Evolutionary conservation across 2,113 vertebrate species (phyloP), one percentile per base, ranked within the genome.

Genomic region (Canis aureus): DNA sequence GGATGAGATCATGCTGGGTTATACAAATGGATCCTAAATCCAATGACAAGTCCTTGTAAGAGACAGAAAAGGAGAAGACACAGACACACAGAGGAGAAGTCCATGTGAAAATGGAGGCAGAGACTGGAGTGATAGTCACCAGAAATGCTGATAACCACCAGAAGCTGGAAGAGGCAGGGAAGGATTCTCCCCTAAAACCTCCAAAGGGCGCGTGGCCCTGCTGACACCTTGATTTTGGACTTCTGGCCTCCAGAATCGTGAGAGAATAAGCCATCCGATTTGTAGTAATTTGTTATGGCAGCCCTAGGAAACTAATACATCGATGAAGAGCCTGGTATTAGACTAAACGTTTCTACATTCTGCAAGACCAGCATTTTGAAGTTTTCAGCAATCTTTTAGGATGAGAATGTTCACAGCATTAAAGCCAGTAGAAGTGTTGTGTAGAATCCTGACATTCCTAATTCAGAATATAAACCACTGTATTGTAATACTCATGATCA

Each of bases 391-490:
- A 90, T 0, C 0, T 95, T 97, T 96, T 91, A 66, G 86, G 53
- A 62, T 86, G 88, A 96, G 95, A 97, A 95, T 97, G 89, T 95
- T 98, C 0, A 89, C 94, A 62, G 89, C 96, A 95, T 97, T 98
- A 35, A 97, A 97, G 97, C 73, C 22, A 89, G 93, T 95, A 95
- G 79, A 95, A 69, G 86, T 89, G 85, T 96, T 51, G 55, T 96
- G 90, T 97, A 92, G 97, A 98, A 86, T 97, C 83, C 85, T 91
- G 20, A 43, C 49, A 60, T 94, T 87, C 87, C n/a, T 82, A 57
- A 57, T 57, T 73, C 22, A 94, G 81, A 97, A 87, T 60, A 86
- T 32, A 96, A n/a, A 95, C 20, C 6, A 71, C 38, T 95, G 19
- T 97, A 81, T 27, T 97, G 55, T 81, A 92, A 86, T 66, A 43